Evolutionary conservation across 2,113 vertebrate species (phyloP).

Genomic region (Rhagologus leucostigma): DNA sequence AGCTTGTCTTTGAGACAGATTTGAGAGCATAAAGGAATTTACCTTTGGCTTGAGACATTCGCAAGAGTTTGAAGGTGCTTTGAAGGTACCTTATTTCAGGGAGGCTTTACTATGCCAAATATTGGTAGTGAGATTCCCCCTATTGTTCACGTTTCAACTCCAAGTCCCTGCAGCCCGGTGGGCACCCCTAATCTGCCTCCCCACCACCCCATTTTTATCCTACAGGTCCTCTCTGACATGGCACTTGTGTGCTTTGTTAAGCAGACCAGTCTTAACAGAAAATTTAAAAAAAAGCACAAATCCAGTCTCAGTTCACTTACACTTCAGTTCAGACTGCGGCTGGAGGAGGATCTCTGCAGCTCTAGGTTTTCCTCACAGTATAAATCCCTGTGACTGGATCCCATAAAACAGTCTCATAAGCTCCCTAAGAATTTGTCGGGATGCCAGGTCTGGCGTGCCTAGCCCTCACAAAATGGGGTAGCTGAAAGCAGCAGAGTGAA

Average conservation of each 20-base stretch:
- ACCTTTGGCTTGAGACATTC: not conserved
- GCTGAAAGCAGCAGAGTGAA: slow-evolving; percentile 17
- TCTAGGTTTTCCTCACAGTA: slow-evolving; percentile 24
- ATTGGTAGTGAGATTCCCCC: not conserved
- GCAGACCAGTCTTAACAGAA: not conserved
- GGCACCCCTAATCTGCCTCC: not conserved
- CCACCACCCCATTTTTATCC: not conserved
- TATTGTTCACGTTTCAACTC: not conserved
- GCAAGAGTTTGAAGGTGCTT: not conserved
- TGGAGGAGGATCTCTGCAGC: slow-evolving; percentile 37
- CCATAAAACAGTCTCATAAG: slow-evolving; percentile 45
- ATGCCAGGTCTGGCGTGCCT: not conserved
- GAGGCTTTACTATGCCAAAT: not conserved
- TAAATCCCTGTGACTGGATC: slow-evolving; percentile 40
- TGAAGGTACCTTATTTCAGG: not conserved
- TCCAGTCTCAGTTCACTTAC: not conserved
- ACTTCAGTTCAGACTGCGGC: not conserved
- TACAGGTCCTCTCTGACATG: not conserved
- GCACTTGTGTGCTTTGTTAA: not conserved
- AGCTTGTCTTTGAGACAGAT: not conserved
- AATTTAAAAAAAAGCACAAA: not conserved
- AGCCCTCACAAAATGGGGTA: not conserved
- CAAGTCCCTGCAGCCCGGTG: not conserved
- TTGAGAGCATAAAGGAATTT: not conserved
- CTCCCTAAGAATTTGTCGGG: slow-evolving; percentile 13